Evolutionary conservation across 2,888 invertebrate genomes (phyloP).

Genomic region (Malacosoma neustria): DNA sequence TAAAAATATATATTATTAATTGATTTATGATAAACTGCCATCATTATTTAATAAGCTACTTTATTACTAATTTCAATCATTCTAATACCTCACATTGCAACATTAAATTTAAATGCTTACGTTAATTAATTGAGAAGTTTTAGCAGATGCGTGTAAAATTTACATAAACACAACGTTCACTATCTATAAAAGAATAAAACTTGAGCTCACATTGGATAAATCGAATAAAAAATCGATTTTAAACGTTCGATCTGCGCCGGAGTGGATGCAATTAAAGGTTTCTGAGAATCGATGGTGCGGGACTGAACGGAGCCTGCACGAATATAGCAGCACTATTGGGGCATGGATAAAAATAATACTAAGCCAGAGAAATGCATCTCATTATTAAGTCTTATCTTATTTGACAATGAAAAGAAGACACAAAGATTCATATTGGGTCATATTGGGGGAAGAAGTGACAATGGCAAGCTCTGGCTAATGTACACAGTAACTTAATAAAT

Average conservation of each 20-base stretch:
- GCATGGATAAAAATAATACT: constrained; percentile 27
- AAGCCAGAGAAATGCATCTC: constrained; percentile 3
- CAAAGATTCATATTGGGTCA: too few relatives aligned
- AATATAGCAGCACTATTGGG: constrained; percentile 32
- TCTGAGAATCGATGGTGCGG: constrained; percentile 51
- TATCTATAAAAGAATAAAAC: constrained; percentile 58
- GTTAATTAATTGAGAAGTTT: constrained; percentile 70
- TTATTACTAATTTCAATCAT: not conserved
- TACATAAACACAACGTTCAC: constrained; percentile 66
- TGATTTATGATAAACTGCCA: too few relatives aligned
- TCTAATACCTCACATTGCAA: not conserved
- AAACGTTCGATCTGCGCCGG: constrained; percentile 66
- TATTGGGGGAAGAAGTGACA: too few relatives aligned
- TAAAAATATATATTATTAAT: too few relatives aligned
- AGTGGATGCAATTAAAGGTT: constrained; percentile 71
- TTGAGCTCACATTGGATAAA: constrained; percentile 61
- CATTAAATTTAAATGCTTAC: constrained; percentile 20
- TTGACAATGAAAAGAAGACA: too few relatives aligned
- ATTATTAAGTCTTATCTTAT: too few relatives aligned
- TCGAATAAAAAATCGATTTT: constrained; percentile 72
- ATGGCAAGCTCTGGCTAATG: too few relatives aligned
- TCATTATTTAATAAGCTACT: not conserved
- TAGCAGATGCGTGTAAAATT: constrained; percentile 68
- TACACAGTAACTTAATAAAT: too few relatives aligned
- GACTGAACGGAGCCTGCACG: constrained; percentile 45